Percentiles rank a stretch among this genome's conserved stretches.
These are phyloP conservation scores for Oryzias javanicus DNA, from an alignment of 2,113 vertebrate species.

Conservation along the genomic window DNA sequence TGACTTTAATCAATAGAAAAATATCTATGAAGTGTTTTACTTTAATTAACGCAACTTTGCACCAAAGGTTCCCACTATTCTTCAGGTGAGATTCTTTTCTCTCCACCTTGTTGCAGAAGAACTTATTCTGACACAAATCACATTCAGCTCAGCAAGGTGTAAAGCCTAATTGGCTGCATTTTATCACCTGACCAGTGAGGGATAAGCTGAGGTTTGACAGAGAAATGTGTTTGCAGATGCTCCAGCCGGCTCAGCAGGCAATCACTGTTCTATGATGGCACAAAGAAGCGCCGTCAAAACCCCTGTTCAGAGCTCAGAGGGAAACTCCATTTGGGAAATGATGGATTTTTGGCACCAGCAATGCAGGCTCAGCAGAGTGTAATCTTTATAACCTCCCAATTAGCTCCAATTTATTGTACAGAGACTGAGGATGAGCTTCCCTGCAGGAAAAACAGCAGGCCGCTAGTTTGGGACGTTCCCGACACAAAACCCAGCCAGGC, in stretches of 20 bases:
- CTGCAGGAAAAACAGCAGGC: slow-evolving; percentile 26
- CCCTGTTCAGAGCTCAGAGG: slow-evolving; percentile 16
- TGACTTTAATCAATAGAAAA: too few relatives aligned
- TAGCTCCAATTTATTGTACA: slow-evolving; percentile 57
- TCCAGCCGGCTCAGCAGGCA: slow-evolving; percentile 41
- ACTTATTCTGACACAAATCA: slow-evolving; percentile 61
- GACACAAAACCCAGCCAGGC: slow-evolving; percentile 18
- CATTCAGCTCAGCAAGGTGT: slow-evolving; percentile 53
- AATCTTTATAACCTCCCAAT: slow-evolving; percentile 52
- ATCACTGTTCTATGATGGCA: slow-evolving; percentile 37
- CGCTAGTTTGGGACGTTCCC: slow-evolving; percentile 4
- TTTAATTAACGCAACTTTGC: too few relatives aligned
- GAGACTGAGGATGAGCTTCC: slow-evolving; percentile 34
- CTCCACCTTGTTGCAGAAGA: slow-evolving; percentile 42
- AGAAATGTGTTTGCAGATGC: slow-evolving; percentile 62
- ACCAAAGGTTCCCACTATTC: not conserved
- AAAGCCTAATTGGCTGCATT: slow-evolving; percentile 62
- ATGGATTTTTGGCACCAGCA: slow-evolving; percentile 41
- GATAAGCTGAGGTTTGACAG: slow-evolving; percentile 47
- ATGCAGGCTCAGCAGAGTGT: slow-evolving; percentile 39
- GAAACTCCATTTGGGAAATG: slow-evolving; percentile 31
- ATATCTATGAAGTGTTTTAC: too few relatives aligned
- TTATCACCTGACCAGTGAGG: slow-evolving; percentile 54
- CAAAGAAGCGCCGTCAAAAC: slow-evolving; percentile 30
- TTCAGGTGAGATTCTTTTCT: slow-evolving; percentile 25